Base-by-base conservation (phyloP, 2,797 vertebrate species). In the Pseudochromis fuscus region DNA sequence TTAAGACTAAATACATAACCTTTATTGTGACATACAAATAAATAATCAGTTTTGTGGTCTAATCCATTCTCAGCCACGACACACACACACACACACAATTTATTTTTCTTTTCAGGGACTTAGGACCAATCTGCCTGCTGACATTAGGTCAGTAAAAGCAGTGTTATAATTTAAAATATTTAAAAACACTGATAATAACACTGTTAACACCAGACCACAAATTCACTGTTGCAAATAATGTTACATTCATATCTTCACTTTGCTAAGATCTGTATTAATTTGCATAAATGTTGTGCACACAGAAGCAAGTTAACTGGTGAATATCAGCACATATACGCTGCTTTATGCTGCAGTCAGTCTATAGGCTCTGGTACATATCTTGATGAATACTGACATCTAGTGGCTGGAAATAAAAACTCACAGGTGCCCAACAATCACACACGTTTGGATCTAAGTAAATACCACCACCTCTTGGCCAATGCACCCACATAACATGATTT, bases 321-420 rank as follows among this genome's bases (percentile, higher is more conserved):
- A 51, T 8, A 1, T 37, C 21, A 40, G n/a, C 1, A 25, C 35
- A 65, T 21, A 18, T 3, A 5, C 31, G 31, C 7, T 21, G 50
- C n/a, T 52, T 42, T 4, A 57, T 3, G 21, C 13, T 63, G 10
- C 33, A 72, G 60, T 31, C 37, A 2, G n/a, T 55, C 4, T 8
- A 2, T 59, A 12, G 1, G 11, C n/a, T 67, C 1, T 21, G 59
- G 7, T 30, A 30, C 35, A 90, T 83, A 58, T 19, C 58, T 90
- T 89, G 67, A 88, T 75, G 57, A 84, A 91, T 88, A 85, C 89
- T 88, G 90, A 84, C 92, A 91, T 82, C 92, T 92, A 90, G 91
- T 79, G 92, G 88, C 8, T 5, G 0, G 53, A 42, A 30, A 4
- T 7, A 7, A 40, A 51, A 75, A 44, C 11, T 25, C 5, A 42